Base-by-base conservation (phyloP, 2,113 vertebrate species). In the Aspidoscelis tigris region DNA sequence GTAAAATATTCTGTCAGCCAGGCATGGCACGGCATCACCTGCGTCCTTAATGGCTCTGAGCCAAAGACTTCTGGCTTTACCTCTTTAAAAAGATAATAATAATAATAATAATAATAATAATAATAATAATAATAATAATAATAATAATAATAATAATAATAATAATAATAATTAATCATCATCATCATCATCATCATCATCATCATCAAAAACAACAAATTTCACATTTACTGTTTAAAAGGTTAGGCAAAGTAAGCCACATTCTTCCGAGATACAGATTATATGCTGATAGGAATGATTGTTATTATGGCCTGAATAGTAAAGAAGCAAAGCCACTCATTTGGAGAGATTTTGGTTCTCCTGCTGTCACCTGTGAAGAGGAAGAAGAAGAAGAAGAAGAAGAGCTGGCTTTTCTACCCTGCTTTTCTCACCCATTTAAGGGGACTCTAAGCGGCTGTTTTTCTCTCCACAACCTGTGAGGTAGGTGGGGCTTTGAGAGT, bases 191-290 rank as follows among this genome's bases (percentile, higher is more conserved):
- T n/a, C n/a, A n/a, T n/a, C n/a, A n/a, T n/a, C 22, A 58, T 76
- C 24, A 9, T 65, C 41, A 24, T 26, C 95, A 96, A 96, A 96
- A 50, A 81, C 55, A 33, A 6, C 18, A 18, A 87, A 89, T 83
- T 93, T 92, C 94, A 94, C 86, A 90, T 92, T 93, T 92, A 91
- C 88, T 92, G 91, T 95, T 95, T 89, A 90, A 93, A 94, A 95
- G 94, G 93, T 95, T 95, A 92, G 91, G 89, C 79, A 94, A 95
- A 95, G 92, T 92, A 89, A 94, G 95, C 94, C 95, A 96, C 95
- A 94, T 95, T 95, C 92, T 94, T 87, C 78, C 88, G 88, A 91
- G 93, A 94, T 93, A 90, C 92, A 91, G 89, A 89, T 82, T 89
- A 84, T 76, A 78, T 92, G 92, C 93, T 90, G 92, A 92, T 90